phyloP scores from a whole-genome alignment of 2,888 invertebrate genomes.

The Torymus aiolomorphi region DNA sequence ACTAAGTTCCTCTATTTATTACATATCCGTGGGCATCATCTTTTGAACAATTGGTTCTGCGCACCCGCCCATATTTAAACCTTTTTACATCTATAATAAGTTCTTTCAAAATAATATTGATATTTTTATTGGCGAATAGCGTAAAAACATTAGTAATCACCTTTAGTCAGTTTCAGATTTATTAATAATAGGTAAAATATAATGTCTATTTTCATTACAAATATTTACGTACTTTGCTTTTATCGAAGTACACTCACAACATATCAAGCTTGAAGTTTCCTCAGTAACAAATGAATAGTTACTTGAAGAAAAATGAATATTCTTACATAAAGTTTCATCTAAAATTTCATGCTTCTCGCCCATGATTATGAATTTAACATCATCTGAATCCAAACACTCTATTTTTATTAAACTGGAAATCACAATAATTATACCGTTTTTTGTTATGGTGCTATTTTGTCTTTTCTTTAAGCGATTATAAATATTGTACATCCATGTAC shows the following conservation, averaged over 20 bases:
- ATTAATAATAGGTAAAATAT: too few relatives aligned
- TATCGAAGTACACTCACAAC: background rate
- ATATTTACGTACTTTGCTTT: background rate
- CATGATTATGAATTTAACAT: background rate
- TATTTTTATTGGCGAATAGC: too few relatives aligned
- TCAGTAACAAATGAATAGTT: background rate
- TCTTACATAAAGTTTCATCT: background rate
- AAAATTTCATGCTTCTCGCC: background rate
- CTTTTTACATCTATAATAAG: too few relatives aligned
- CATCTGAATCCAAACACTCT: too few relatives aligned
- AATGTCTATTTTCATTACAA: background rate
- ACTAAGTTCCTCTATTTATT: too few relatives aligned
- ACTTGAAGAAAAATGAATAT: background rate
- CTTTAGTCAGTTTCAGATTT: too few relatives aligned
- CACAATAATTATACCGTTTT: background rate
- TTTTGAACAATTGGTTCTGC: too few relatives aligned
- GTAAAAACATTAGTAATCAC: too few relatives aligned
- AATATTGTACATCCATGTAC: background rate
- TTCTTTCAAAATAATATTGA: too few relatives aligned
- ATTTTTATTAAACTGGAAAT: background rate
- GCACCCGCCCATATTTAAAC: too few relatives aligned
- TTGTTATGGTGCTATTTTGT: background rate
- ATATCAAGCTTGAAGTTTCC: background rate
- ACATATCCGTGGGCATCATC: too few relatives aligned
- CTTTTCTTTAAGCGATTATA: background rate